Base-by-base conservation (phyloP, 2,888 invertebrate species). In the Leptothorax acervorum region DNA sequence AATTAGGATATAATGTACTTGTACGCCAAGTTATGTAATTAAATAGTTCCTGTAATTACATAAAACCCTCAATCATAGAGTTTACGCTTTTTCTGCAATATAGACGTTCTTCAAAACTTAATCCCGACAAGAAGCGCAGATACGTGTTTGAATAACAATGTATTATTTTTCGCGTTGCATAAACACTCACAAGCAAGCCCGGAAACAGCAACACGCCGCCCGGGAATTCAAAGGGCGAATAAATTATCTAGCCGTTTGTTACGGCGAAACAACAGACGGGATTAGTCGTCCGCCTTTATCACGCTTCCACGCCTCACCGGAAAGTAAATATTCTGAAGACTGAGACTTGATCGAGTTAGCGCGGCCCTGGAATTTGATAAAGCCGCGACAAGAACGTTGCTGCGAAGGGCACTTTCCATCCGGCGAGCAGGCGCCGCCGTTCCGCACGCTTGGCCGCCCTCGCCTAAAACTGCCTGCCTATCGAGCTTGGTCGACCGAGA, bases 311-410 rank as follows among this genome's bases (percentile, higher is more conserved):
- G 53, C 68, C 57, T 70, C 48, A 23, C 48, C 79, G 57, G 63
- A 65, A 74, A 85, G 87, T 91, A 90, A 90, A 90, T 91, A 90
- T 91, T 91, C 87, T 48, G 75, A 81, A 88, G 86, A 85, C 88
- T 85, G 86, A 70, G 83, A 79, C 88, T 87, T 89, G 89, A 91
- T 91, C 89, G 90, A 92, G 90, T 92, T 91, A 91, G 84, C 87
- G 83, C 82, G 35, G 82, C 86, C 73, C 60, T 70, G 89, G 89
- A 92, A 92, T 92, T 92, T 87, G 90, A 92, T 91, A 91, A 92
- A 92, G 91, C 86, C 88, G 83, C 85, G 89, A 90, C 89, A 90
- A 86, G 89, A 87, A 85, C 84, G 75, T 53, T 75, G 85, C 75
- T 84, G 55, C 70, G 66, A 66, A 66, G 57, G 65, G 66, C 81